These are phyloP conservation scores for Graptemys geographica DNA, from an alignment of 2,797 vertebrate species.

Conservation along the genomic window DNA sequence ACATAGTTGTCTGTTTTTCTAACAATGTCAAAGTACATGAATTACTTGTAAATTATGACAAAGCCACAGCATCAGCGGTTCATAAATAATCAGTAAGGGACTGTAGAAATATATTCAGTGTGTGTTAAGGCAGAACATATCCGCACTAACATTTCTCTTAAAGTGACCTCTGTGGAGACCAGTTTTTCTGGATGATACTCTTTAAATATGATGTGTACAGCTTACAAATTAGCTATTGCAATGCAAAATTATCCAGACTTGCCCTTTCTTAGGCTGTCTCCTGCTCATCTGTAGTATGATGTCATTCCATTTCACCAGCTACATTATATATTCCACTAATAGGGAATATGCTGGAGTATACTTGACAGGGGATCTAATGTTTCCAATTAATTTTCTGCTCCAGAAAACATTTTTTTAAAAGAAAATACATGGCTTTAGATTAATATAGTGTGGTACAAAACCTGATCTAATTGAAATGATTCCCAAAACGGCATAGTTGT, in stretches of 20 bases:
- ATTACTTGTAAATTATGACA: background rate
- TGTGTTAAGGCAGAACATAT: background rate
- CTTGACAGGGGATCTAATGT: background rate
- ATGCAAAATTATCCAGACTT: conserved; percentile 11
- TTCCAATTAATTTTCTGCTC: conserved; percentile 11
- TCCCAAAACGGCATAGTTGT: background rate
- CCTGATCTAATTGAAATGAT: conserved; percentile 9
- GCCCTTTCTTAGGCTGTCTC: background rate
- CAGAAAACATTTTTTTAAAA: conserved; percentile 1
- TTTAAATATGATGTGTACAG: background rate
- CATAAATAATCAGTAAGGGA: background rate
- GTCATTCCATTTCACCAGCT: conserved; percentile 22
- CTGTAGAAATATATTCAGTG: background rate
- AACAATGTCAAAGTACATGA: background rate
- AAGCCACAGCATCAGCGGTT: background rate
- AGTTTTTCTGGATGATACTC: background rate
- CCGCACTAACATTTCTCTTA: background rate
- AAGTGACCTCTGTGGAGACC: conserved; percentile 9
- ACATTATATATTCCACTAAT: background rate
- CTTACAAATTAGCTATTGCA: background rate
- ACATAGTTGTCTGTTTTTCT: background rate
- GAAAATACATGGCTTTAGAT: background rate
- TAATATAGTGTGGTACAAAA: conserved; percentile 12
- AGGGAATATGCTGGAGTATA: background rate
- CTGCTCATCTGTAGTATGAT: background rate